These are phyloP conservation scores for Pachypeltis micranthus DNA, from an alignment of 1,140 invertebrate genomes.

Conservation along the genomic window DNA sequence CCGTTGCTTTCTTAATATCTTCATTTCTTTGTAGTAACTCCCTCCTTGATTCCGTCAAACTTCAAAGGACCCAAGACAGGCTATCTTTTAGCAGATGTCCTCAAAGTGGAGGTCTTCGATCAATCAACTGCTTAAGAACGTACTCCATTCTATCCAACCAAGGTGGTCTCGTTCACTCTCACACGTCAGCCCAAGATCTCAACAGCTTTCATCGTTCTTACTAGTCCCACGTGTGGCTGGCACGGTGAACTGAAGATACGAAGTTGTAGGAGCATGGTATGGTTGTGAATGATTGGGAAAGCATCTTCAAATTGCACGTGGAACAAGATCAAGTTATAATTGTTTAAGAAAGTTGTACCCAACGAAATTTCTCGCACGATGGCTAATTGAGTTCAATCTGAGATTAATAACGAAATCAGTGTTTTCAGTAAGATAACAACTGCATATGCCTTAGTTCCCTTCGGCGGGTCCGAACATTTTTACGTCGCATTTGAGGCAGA, in stretches of 20 bases:
- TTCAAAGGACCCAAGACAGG: too few species aligned
- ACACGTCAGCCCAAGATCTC: constrained; percentile 84
- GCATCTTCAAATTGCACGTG: too few species aligned
- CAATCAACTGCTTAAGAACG: constrained; percentile 91
- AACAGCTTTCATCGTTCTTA: constrained; percentile 91
- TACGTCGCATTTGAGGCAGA: constrained; percentile 96
- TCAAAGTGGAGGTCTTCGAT: constrained; percentile 93
- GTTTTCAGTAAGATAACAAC: constrained; percentile 98
- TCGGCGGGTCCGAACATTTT: constrained; percentile 96
- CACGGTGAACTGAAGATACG: too few species aligned
- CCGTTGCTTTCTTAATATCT: too few species aligned
- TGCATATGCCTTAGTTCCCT: constrained; percentile 91
- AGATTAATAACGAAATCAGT: constrained; percentile 97
- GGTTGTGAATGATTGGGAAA: too few species aligned
- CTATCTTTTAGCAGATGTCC: too few species aligned
- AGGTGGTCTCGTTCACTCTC: constrained; percentile 92
- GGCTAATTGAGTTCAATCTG: constrained; percentile 94
- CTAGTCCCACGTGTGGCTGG: constrained; percentile 90
- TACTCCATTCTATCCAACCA: constrained; percentile 93
- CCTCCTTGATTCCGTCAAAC: too few species aligned
- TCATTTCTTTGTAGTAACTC: too few species aligned
- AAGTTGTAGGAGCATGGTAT: too few species aligned
- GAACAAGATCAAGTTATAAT: too few species aligned
- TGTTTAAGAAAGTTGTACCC: too few species aligned
- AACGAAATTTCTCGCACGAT: constrained; percentile 44